Evolutionary conservation across 2,888 invertebrate genomes (phyloP), one percentile per base, ranked within the genome.

Genomic region (Pristionchus arcanus): DNA sequence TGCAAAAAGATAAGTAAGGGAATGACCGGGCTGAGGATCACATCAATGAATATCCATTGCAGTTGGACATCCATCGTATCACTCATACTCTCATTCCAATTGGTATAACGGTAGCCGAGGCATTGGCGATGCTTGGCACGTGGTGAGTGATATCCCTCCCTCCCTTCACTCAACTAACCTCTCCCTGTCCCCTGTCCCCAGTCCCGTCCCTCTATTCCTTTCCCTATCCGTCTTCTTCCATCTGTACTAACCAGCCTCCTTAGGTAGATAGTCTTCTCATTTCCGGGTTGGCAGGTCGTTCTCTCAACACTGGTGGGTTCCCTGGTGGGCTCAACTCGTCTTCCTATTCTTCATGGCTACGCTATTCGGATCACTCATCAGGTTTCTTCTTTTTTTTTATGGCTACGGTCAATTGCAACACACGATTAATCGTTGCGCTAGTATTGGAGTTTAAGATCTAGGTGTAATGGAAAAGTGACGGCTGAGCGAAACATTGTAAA

Each of bases 281-380:
- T 87, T 87, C 87, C 77, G 77, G 89, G 42, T 81, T 53, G 81
- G 81, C 90, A 93, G 93, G 93, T 89, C 90, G 19, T 68, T 90
- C 21, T 91, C 91, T 68, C 90, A 91, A n/a, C 92, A 92, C 83
- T 91, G 91, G 91, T 93, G 91, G 89, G 92, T 92, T 16, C 92
- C 92, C 86, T 93, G 93, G 93, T 93, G 92, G 91, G 90, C 92
- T n/a, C 92, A 93, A n/a, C 74, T 93, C 55, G 53, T 91, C 34
- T 93, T 92, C 90, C 83, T 92, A 37, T 68, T 92, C 49, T 91
- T 91, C n/a, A 90, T 92, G 87, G 68, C 71, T 21, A 68, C 71
- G 28, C 87, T 87, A 13, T 53, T 71, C 28, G 68, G 31, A n/a
- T 34, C 68, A 49, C 71, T 87, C 42, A 86, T 86, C 37, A 59